Percentiles rank a stretch among this genome's conserved stretches.
Evolutionary conservation across 2,113 vertebrate genomes (phyloP).

Genomic region (Perca fluviatilis): DNA sequence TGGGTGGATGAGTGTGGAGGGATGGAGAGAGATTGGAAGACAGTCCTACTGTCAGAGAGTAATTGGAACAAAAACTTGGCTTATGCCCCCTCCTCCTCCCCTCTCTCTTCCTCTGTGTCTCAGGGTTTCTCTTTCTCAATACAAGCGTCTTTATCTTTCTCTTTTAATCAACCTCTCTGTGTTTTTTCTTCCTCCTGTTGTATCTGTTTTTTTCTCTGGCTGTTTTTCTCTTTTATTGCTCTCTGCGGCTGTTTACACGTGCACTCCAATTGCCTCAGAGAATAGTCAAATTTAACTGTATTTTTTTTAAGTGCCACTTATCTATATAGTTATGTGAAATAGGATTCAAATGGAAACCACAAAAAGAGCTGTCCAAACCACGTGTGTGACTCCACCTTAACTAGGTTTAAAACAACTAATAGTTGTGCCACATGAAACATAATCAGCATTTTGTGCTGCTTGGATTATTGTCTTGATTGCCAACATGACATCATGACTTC

Average conservation of each 20-base stretch:
- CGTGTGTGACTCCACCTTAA: conserved; percentile 15
- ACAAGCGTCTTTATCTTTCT: conserved; percentile 47
- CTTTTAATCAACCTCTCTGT: conserved; percentile 46
- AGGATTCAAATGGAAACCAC: conserved; percentile 13
- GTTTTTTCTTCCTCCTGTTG: conserved; percentile 11
- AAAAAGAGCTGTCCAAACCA: conserved; percentile 16
- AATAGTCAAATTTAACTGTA: conserved; percentile 20
- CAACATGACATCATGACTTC: too few relatives aligned
- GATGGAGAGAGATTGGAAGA: conserved; percentile 75
- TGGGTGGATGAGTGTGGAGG: conserved; percentile 72
- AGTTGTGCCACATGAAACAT: conserved; percentile 3
- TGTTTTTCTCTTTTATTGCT: conserved; percentile 20
- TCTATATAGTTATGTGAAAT: conserved; percentile 22
- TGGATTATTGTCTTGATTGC: conserved; percentile 35
- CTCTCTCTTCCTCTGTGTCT: conserved; percentile 26
- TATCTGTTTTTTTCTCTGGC: conserved; percentile 10
- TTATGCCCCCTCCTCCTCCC: conserved; percentile 47
- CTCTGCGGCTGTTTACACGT: conserved; percentile 21
- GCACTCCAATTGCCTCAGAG: not conserved
- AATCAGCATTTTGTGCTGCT: not conserved
- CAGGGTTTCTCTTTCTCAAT: conserved; percentile 44
- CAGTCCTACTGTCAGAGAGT: conserved; percentile 76
- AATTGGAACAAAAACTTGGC: conserved; percentile 80
- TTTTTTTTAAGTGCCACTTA: conserved; percentile 2
- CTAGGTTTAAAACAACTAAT: conserved; percentile 26